These are phyloP conservation scores for Atethmia centrago DNA, from an alignment of 2,888 invertebrate genomes.

Conservation along the genomic window DNA sequence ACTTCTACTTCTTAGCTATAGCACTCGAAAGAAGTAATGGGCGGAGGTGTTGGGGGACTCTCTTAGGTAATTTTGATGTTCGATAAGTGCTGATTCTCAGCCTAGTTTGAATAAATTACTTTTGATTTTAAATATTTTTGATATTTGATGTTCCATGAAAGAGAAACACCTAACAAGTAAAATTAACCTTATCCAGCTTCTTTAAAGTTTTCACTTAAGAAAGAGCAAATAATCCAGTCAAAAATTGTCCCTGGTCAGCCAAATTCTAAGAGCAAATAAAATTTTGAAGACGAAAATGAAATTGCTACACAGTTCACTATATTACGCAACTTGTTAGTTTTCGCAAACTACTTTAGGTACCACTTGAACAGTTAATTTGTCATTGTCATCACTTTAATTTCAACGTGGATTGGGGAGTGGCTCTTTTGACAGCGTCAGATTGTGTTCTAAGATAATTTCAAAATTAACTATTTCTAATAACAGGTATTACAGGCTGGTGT, in stretches of 20 bases:
- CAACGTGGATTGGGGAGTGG: slow-evolving; percentile 38
- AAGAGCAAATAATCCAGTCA: not conserved
- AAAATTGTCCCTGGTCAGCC: not conserved
- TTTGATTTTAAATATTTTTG: too few relatives aligned
- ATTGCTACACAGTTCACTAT: not conserved
- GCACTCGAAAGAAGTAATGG: too few relatives aligned
- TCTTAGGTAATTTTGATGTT: too few relatives aligned
- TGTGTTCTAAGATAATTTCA: too few relatives aligned
- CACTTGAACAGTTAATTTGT: slow-evolving; percentile 62
- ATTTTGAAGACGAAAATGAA: slow-evolving; percentile 2
- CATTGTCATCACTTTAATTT: slow-evolving; percentile 61
- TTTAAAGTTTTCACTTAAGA: not conserved
- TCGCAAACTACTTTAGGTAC: slow-evolving; percentile 55
- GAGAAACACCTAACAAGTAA: not conserved
- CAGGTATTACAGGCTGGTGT: not conserved
- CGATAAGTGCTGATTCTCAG: too few relatives aligned
- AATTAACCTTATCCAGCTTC: not conserved
- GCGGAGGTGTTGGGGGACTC: too few relatives aligned
- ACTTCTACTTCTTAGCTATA: too few relatives aligned
- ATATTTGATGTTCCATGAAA: not conserved
- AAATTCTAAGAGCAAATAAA: not conserved
- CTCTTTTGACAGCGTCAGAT: not conserved
- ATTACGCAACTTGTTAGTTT: slow-evolving; percentile 49
- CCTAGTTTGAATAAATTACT: too few relatives aligned
- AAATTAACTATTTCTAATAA: not conserved